phyloP scores from a whole-genome alignment of 2,888 invertebrate species.

The Dione juno region DNA sequence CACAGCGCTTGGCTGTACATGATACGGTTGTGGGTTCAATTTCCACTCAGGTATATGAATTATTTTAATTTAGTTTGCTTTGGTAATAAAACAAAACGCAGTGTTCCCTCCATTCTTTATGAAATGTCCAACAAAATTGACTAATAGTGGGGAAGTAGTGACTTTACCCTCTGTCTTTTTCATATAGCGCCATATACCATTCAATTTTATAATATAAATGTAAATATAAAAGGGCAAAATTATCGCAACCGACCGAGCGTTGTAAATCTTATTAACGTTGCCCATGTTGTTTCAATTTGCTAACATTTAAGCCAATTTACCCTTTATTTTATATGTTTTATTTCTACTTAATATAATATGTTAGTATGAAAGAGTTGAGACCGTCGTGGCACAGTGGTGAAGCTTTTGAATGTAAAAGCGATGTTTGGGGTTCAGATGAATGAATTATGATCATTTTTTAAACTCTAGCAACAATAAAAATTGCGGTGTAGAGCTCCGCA shows the following conservation, averaged over 20 bases:
- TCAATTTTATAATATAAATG: neutral
- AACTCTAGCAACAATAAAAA: too few species aligned
- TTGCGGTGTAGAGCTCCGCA: too few species aligned
- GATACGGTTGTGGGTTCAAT: neutral
- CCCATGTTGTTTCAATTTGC: constrained; percentile 9
- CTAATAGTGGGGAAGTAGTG: too few species aligned
- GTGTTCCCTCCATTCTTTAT: too few species aligned
- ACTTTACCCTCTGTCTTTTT: too few species aligned
- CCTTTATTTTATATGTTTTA: neutral
- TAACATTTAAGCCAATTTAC: neutral
- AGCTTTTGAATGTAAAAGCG: neutral
- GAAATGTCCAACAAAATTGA: too few species aligned
- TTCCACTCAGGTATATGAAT: neutral
- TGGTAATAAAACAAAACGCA: neutral
- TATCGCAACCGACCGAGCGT: constrained; percentile 13
- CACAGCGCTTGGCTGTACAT: too few species aligned
- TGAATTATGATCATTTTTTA: too few species aligned
- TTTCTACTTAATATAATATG: too few species aligned
- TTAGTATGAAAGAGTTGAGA: neutral
- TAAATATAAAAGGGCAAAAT: neutral
- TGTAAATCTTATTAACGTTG: constrained; percentile 11
- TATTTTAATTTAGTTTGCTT: neutral
- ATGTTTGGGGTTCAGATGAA: neutral
- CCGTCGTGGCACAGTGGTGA: too few species aligned
- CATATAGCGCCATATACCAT: neutral